Percentiles rank a stretch among this genome's conserved stretches.
phyloP scores from a whole-genome alignment of 2,888 invertebrate species.

The Timema cristinae region DNA sequence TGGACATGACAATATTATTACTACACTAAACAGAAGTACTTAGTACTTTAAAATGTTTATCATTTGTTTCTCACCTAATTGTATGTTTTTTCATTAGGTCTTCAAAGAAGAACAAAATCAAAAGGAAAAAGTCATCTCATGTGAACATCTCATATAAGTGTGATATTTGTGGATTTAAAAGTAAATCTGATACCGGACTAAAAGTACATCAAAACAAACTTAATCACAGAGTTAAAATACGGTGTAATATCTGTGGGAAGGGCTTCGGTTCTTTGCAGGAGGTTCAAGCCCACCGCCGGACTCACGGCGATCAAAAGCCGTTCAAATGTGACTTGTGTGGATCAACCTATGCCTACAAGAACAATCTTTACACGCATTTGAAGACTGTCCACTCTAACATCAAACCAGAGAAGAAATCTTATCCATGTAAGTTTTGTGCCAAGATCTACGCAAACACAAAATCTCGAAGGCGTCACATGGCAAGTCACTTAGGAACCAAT shows the following conservation, averaged over 20 bases:
- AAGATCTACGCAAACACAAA: slow-evolving; percentile 35
- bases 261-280: background rate
- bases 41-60: too few species aligned
- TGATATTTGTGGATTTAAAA: background rate
- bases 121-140: too few species aligned
- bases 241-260: slow-evolving; percentile 10
- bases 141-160: background rate
- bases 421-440: slow-evolving; percentile 34
- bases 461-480: slow-evolving; percentile 34
- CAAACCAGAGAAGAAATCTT: slow-evolving; percentile 36
- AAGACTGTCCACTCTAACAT: slow-evolving; percentile 36
- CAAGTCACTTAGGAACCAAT: slow-evolving; percentile 23
- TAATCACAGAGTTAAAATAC: background rate
- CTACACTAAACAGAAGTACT: too few species aligned
- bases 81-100: too few species aligned
- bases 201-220: background rate
- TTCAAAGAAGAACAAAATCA: too few species aligned
- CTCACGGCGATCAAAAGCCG: slow-evolving; percentile 3
- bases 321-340: slow-evolving; percentile 41
- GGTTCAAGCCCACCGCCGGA: background rate
- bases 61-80: too few species aligned
- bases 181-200: background rate
- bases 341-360: slow-evolving; percentile 43
- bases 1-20: too few species aligned
- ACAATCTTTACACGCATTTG: slow-evolving; percentile 43